Base-by-base conservation (phyloP, 2,888 invertebrate species). In the Drosophila colorata region DNA sequence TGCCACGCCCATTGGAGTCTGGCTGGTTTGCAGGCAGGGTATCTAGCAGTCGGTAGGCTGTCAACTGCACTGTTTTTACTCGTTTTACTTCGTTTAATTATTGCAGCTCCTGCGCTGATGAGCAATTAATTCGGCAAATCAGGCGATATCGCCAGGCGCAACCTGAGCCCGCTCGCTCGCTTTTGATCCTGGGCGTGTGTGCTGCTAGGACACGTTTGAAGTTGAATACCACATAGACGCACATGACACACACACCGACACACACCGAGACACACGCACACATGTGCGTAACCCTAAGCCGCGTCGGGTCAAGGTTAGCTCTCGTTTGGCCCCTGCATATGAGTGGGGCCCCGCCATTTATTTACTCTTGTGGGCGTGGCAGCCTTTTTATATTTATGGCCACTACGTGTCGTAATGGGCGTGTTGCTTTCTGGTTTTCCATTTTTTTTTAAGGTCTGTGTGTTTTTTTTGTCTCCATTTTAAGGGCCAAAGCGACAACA, bases 371-470 rank as follows among this genome's bases (percentile, higher is more conserved):
- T 68, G 74, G 74, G 74, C 74, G 74, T 78, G 78, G 53, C 74
- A 47, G 47, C 49, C 46, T 51, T 78, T 74, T 78, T 75, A 82
- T 82, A 82, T 82, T 82, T 87, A 87, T 87, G 76, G 68, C 74
- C 69, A 83, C 88, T 83, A 83, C 82, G 88, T 83, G 82, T 83
- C 77, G 80, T 83, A 86, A 87, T 88, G 83, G 87, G 84, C 84
- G 83, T 86, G 87, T 71, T 83, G 74, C 67, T 68, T 67, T 60
- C 64, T 48, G 56, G 56, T 64, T 68, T 69, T 53, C 43, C 37
- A 48, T 28, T 18, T 52, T 14, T n/a, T 23, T 44, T 48, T 49
- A 47, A 46, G 38, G 25, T 55, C 46, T 59, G 38, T 56, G 55
- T 65, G 53, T n/a, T 13, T 33, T 31, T 44, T 38, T 14, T 35